phyloP scores from a whole-genome alignment of 1,140 invertebrate genomes.

The Temnothorax longispinosus region DNA sequence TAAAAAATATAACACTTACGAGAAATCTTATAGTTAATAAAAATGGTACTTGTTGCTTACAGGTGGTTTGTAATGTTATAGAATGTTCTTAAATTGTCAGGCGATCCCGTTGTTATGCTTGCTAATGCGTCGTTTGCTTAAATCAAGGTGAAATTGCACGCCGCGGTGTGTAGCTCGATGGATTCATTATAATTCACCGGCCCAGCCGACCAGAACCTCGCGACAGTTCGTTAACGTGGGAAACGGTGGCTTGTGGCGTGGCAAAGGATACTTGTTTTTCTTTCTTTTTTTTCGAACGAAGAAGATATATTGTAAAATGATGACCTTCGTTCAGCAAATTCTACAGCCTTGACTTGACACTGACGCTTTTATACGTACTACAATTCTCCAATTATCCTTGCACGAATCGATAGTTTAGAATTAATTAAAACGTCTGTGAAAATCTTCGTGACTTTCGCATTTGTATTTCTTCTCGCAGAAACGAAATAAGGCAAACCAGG shows the following conservation, averaged over 20 bases:
- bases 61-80: not conserved
- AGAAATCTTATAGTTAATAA: not conserved
- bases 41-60: not conserved
- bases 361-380: not conserved
- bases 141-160: constrained; percentile 18
- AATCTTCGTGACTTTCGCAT: not conserved
- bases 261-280: not conserved
- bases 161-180: constrained; percentile 2
- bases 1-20: not conserved
- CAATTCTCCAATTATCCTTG: not conserved
- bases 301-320: not conserved
- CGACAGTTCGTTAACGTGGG: constrained; percentile 63
- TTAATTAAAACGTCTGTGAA: not conserved
- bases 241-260: constrained; percentile 32
- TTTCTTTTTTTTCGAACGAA: not conserved
- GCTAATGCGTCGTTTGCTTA: constrained; percentile 13
- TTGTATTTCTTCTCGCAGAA: not conserved
- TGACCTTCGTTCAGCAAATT: not conserved
- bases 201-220: constrained; percentile 45
- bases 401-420: not conserved
- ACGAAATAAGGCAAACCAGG: not conserved
- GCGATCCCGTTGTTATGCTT: not conserved
- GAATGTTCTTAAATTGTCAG: not conserved
- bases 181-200: constrained; percentile 61
- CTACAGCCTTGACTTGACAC: not conserved